Base-by-base conservation (phyloP, 2,888 invertebrate genomes). In the Oscheius sp. region DNA sequence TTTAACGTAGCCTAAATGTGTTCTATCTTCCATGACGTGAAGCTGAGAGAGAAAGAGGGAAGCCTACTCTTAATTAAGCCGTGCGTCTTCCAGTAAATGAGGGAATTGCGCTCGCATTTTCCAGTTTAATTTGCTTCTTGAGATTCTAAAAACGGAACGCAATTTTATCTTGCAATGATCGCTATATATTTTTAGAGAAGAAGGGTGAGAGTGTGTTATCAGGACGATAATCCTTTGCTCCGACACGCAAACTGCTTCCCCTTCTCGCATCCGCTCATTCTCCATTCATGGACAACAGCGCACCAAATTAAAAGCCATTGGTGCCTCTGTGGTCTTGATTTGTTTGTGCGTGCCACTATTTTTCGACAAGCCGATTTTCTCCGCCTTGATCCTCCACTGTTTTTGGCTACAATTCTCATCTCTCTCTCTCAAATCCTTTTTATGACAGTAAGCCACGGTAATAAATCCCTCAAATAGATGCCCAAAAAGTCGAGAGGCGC, bases 261-360 rank as follows among this genome's bases (percentile, higher is more conserved):
- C 52, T 27, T 27, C 52, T 52, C 52, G n/a, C 37, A 57, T 37
- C 57, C 57, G 52, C 27, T 52, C 57, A 57, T 57, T 57, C 25
- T 57, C 57, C 39, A 57, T 57, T 34, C 57, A 57, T 57, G 57
- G 37, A 57, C n/a, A 57, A n/a, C 57, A 25, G 57, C 57, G 57
- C 20, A 25, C 52, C 29, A 52, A 52, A 29, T 52, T 25, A 52
- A 42, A 42, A 42, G 42, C 42, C 42, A 3, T 42, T 17, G 15
- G n/a, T n/a, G 42, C 42, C 42, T 15, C 12, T 17, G 4, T 17
- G 15, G 17, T 42, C 42, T 17, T n/a, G n/a, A n/a, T n/a, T n/a
- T n/a, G n/a, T n/a, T n/a, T n/a, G n/a, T n/a, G n/a, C n/a, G n/a
- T n/a, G n/a, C n/a, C n/a, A n/a, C n/a, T n/a, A 42, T 3, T 17